Evolutionary conservation across 2,888 invertebrate genomes (phyloP).

Genomic region (Pristionchus mayeri): DNA sequence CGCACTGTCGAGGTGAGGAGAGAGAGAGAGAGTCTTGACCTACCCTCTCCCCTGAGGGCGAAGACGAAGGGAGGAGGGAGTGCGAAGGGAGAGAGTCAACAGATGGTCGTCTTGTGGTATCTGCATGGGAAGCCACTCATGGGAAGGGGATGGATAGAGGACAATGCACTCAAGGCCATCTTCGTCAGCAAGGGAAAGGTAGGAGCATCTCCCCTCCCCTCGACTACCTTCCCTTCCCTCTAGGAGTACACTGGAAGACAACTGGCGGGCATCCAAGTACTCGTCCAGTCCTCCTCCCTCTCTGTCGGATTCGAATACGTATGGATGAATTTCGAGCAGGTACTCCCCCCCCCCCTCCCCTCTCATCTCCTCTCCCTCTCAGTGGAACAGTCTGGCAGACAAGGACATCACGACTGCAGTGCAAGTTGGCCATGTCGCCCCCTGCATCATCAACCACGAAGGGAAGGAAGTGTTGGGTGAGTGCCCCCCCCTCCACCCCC

Average conservation of each 20-base stretch:
- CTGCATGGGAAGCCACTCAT: slow-evolving; percentile 42
- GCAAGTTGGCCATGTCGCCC: slow-evolving; percentile 22
- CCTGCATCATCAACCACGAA: slow-evolving; percentile 31
- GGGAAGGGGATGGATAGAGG: slow-evolving; percentile 45
- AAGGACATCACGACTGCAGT: slow-evolving; percentile 14
- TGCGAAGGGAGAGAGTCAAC: background rate
- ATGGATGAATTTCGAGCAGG: slow-evolving; percentile 43
- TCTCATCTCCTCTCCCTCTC: background rate
- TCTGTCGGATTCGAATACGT: slow-evolving; percentile 45
- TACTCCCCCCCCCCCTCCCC: background rate
- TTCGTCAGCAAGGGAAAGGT: slow-evolving; percentile 45
- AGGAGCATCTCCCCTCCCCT: background rate
- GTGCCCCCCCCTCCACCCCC: background rate
- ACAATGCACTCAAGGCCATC: slow-evolving; percentile 17
- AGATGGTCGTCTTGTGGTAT: slow-evolving; percentile 45
- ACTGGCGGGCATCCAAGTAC: slow-evolving; percentile 30
- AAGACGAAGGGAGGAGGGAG: background rate
- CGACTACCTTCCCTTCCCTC: background rate
- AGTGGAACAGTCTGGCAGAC: slow-evolving; percentile 29
- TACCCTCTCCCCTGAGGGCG: background rate
- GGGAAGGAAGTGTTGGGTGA: slow-evolving; percentile 30
- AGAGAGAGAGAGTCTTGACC: background rate
- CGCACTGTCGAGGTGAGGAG: slow-evolving; percentile 5
- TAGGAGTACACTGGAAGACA: slow-evolving; percentile 33
- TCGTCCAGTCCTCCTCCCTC: slow-evolving; percentile 30